Evolutionary conservation across 53 echinoderm and acorn worm genomes (phyloP), one percentile per base, ranked within the genome.

Genomic region (Astropecten irregularis): DNA sequence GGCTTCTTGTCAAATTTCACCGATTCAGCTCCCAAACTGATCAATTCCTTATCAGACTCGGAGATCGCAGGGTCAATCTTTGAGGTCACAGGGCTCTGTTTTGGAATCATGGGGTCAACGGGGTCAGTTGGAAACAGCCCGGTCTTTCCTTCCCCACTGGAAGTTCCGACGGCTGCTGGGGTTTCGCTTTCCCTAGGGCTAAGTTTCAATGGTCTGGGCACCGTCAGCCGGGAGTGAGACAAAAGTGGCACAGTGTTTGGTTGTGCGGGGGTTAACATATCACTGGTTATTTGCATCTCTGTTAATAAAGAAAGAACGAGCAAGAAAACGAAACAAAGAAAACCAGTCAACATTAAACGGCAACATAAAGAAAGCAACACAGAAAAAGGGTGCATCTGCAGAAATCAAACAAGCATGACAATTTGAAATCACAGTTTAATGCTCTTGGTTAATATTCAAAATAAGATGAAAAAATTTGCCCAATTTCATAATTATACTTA

Each of bases 201-300:
- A 23, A n/a, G 22, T 2, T 46, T 14, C 27, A 48, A 30, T 11
- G 33, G 70, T 54, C 44, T 38, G 3, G 68, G 42, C 23, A 46
- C 11, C 3, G 68, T 44, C 46, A 46, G 9, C n/a, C n/a, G n/a
- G 15, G 68, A 25, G 26, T 44, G 27, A 25, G 74, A 13, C 56
- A 44, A 40, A 32, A 9, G 15, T 9, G 47, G 79, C 25, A 30
- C 42, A 29, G 42, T 32, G 32, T 79, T 46, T 32, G 63, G 32
- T 49, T 48, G 79, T 47, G 79, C 31, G 30, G 79, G 42, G 60
- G 79, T 59, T 62, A 79, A 49, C 74, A 74, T 74, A 1, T 74
- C 56, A 74, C 74, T 74, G 39, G 39, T 56, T 56, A 74, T 40
- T 47, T 30, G 48, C 47, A 60, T 60, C 33, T 79, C 79, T 79